phyloP scores from a whole-genome alignment of 1,140 invertebrate species.

The Trinorchestia longiramus region DNA sequence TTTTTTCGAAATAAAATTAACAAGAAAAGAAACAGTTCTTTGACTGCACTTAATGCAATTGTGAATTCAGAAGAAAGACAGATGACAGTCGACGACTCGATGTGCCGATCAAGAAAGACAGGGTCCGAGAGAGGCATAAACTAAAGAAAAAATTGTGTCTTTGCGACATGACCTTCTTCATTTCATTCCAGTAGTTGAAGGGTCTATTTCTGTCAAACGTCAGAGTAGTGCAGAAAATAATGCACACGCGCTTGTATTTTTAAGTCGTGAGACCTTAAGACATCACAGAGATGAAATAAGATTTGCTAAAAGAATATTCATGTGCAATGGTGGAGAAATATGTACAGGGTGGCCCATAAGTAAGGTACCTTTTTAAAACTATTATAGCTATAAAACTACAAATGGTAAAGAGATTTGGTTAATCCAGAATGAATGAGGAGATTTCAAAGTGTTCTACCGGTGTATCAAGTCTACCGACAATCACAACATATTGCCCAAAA shows the following conservation, averaged over 20 bases:
- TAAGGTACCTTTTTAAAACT: no score
- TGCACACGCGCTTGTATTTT: background rate
- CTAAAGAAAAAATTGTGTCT: background rate
- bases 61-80: background rate
- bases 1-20: no score
- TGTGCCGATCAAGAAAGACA: background rate
- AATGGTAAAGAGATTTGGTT: no score
- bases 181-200: background rate
- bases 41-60: background rate
- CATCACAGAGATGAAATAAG: background rate
- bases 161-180: background rate
- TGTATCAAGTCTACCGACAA: no score
- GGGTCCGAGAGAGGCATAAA: background rate
- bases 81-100: background rate
- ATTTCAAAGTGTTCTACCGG: no score
- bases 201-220: background rate
- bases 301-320: background rate
- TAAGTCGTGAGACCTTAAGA: background rate
- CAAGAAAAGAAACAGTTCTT: background rate
- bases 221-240: background rate
- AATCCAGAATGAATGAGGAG: no score
- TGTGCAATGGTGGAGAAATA: background rate
- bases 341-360: no score
- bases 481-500: no score
- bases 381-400: no score